Percentiles rank a stretch among this genome's conserved stretches.
phyloP scores from a whole-genome alignment of 2,888 invertebrate genomes.

The Chironomus tentans region DNA sequence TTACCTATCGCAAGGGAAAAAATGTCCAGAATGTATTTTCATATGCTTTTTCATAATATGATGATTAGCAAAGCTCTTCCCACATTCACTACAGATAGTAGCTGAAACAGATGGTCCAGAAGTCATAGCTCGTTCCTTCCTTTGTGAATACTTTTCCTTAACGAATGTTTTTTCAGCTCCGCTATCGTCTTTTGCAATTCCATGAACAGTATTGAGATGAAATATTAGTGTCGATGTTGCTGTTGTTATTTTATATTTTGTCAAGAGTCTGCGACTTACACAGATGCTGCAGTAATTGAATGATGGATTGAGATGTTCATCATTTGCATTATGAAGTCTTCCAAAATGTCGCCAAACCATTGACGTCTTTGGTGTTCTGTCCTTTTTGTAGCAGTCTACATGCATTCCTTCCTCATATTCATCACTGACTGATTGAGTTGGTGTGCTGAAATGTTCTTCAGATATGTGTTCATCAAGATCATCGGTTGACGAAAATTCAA shows the following conservation, averaged over 20 bases:
- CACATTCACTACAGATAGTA: not conserved
- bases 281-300: not conserved
- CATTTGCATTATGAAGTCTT: not conserved
- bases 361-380: not conserved
- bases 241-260: not conserved
- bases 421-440: not conserved
- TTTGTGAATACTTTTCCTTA: not conserved
- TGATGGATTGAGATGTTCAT: not conserved
- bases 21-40: not conserved
- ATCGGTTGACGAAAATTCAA: not conserved
- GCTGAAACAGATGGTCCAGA: not conserved
- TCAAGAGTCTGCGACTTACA: not conserved
- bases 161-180: not conserved
- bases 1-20: not conserved
- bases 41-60: not conserved
- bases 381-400: not conserved
- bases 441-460: not conserved
- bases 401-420: not conserved
- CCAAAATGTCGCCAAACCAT: conserved; percentile 12
- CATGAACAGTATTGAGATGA: not conserved
- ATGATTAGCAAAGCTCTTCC: not conserved
- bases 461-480: not conserved
- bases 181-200: not conserved
- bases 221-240: not conserved
- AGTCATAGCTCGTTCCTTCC: not conserved